A percentile compares a stretch with the other conserved stretches of the same genome.
Conservation (phyloP, 2,113 vertebrate species). For the Nothocercus julius region DNA sequence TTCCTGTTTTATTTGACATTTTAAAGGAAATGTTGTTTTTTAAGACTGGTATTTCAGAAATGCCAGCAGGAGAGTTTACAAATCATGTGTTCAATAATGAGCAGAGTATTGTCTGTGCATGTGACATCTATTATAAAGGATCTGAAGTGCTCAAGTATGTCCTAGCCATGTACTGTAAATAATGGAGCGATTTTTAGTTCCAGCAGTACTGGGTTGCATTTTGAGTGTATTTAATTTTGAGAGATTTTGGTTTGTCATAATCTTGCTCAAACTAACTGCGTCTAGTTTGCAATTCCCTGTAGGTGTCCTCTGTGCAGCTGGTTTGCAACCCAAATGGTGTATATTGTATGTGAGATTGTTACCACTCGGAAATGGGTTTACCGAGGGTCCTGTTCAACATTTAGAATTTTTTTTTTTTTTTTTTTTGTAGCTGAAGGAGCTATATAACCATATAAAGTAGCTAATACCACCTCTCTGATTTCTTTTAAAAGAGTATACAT, state of each 20-base stretch:
- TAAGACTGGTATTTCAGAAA: background rate
- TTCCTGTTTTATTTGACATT: background rate
- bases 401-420: background rate
- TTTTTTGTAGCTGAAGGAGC: background rate
- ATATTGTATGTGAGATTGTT: background rate
- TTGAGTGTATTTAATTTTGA: background rate
- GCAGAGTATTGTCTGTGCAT: background rate
- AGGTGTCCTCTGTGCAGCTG: background rate
- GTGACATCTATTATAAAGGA: background rate
- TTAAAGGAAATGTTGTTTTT: background rate
- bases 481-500: background rate
- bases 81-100: background rate
- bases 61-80: conserved; percentile 8
- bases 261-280: background rate
- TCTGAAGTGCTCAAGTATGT: background rate
- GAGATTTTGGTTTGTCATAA: background rate
- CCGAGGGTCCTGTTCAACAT: background rate
- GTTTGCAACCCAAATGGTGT: background rate
- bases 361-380: background rate
- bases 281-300: background rate
- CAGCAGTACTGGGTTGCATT: background rate
- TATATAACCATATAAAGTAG: background rate
- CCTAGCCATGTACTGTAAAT: background rate
- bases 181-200: background rate
- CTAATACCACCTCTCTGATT: background rate